Evolutionary conservation across 2,797 vertebrate species (phyloP).

Genomic region (Sebastes kiyomatsui): DNA sequence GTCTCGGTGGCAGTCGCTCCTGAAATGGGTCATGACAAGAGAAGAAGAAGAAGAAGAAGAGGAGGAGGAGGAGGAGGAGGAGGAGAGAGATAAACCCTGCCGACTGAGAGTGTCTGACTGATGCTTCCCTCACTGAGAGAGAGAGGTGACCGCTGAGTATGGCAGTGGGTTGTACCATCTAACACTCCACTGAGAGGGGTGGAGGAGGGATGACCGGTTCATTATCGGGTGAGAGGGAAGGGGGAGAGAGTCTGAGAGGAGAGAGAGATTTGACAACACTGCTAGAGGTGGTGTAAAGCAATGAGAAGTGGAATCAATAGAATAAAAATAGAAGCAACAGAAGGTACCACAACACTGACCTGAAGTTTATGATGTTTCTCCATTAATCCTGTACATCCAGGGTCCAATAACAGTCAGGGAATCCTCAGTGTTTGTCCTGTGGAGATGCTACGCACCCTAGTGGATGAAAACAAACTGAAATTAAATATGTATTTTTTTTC

Average conservation of each 20-base stretch:
- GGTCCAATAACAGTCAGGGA: not conserved
- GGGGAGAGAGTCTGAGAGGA: not conserved
- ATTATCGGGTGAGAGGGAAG: not conserved
- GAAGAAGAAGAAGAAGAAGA: constrained; percentile 6
- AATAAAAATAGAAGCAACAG: not conserved
- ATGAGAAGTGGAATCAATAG: not conserved
- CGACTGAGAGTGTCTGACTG: constrained; percentile 10
- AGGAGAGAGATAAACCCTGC: constrained; percentile 7
- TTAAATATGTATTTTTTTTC: not conserved
- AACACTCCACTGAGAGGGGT: constrained; percentile 24
- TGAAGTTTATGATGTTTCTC: not conserved
- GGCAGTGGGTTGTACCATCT: constrained; percentile 56
- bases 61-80: not conserved
- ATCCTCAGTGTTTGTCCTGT: not conserved
- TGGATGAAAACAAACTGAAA: not conserved
- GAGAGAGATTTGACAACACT: not conserved
- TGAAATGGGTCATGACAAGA: constrained; percentile 63
- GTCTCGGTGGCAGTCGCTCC: constrained; percentile 48
- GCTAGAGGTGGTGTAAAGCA: not conserved
- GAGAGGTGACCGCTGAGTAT: constrained; percentile 41
- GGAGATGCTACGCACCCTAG: not conserved
- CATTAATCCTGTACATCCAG: not conserved
- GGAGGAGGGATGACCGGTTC: constrained; percentile 6
- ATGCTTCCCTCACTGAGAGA: constrained; percentile 8
- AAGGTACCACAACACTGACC: not conserved